Evolutionary conservation across 1,140 invertebrate genomes (phyloP).

Genomic region (Notospermus geniculatus): DNA sequence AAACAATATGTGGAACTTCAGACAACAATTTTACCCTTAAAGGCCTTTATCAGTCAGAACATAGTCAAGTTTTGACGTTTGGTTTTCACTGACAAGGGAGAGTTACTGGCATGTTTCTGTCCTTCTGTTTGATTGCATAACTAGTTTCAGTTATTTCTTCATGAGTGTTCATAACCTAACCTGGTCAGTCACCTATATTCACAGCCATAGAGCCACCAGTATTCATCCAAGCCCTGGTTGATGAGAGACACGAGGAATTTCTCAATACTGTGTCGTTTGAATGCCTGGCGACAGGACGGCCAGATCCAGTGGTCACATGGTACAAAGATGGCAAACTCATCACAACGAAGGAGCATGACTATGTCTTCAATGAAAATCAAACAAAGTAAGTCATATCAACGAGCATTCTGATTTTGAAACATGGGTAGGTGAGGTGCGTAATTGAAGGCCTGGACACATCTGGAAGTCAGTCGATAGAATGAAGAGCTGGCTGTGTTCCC

Average conservation of each 20-base stretch:
- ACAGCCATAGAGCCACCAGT: conserved; percentile 10
- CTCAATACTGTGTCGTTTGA: conserved; percentile 14
- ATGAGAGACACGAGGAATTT: conserved; percentile 1
- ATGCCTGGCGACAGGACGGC: conserved; percentile 36
- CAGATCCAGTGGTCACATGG: conserved; percentile 30
- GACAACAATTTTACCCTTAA: background rate
- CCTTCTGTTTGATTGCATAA: too few relatives aligned
- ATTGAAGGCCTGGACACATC: background rate
- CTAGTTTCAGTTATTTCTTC: too few relatives aligned
- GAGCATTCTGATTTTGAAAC: too few relatives aligned
- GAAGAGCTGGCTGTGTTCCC: background rate
- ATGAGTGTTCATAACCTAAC: too few relatives aligned
- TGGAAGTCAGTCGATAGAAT: background rate
- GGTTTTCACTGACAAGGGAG: too few relatives aligned
- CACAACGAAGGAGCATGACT: conserved; percentile 13
- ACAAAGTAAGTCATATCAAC: background rate
- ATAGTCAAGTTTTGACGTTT: too few relatives aligned
- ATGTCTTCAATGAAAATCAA: conserved; percentile 10
- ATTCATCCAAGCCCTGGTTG: conserved; percentile 9
- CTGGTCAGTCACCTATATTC: too few relatives aligned
- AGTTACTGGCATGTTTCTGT: too few relatives aligned
- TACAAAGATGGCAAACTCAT: conserved; percentile 36
- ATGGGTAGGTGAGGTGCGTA: background rate
- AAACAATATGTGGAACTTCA: background rate
- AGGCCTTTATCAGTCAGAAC: too few relatives aligned